Conservation (phyloP, 2,888 invertebrate species). For the Dryobotodes eremita region DNA sequence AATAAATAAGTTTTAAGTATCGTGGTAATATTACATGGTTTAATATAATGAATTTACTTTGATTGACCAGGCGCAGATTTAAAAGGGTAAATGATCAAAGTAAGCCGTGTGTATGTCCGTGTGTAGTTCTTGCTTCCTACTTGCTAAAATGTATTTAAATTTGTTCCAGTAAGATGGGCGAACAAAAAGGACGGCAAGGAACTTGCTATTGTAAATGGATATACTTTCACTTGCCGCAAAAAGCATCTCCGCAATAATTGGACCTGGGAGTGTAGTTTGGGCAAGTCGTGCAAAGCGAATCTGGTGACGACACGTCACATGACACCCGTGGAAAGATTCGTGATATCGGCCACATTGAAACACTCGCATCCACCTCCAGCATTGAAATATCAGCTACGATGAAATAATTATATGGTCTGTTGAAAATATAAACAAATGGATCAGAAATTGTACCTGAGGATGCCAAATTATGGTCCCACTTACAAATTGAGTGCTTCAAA, state of each 20-base stretch:
- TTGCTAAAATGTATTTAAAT: neutral
- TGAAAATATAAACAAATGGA: neutral
- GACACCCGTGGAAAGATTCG: conserved; percentile 1
- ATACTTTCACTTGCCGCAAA: conserved; percentile 24
- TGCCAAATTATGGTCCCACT: neutral
- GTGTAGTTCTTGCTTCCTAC: neutral
- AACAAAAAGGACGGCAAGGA: conserved; percentile 35
- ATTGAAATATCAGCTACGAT: conserved; percentile 31
- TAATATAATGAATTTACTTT: neutral
- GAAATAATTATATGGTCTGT: neutral
- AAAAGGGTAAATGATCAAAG: neutral
- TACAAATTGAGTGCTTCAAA: neutral
- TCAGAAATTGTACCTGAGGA: neutral
- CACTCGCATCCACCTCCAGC: conserved; percentile 27
- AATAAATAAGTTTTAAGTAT: neutral
- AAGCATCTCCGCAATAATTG: neutral
- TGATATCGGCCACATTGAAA: conserved; percentile 9
- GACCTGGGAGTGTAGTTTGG: conserved; percentile 22
- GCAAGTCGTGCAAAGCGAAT: conserved; percentile 1
- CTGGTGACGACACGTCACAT: conserved; percentile 13
- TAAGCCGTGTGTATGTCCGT: neutral
- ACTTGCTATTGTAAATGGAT: conserved; percentile 20
- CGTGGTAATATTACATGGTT: too few relatives aligned
- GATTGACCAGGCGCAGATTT: too few relatives aligned
- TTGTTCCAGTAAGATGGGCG: conserved; percentile 20